Percentiles rank a stretch among this genome's conserved stretches.
These are phyloP conservation scores for Melikaiella ostensackeni DNA, from an alignment of 2,888 invertebrate genomes.

Conservation along the genomic window DNA sequence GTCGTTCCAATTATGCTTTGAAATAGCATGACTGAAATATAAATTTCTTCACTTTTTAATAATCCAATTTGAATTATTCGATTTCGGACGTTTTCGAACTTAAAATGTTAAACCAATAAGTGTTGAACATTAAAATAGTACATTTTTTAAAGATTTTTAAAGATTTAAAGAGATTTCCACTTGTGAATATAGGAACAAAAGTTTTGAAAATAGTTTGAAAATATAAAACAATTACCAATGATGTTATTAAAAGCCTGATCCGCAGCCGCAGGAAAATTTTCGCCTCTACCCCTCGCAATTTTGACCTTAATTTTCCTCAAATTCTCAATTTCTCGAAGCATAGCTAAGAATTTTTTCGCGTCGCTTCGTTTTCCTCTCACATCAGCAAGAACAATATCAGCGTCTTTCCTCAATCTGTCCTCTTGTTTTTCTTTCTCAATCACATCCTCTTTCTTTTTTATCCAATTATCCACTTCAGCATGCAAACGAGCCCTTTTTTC, in stretches of 20 bases:
- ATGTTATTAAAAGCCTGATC: slow-evolving; percentile 80
- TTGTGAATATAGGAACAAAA: too few relatives aligned
- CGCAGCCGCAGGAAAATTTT: slow-evolving; percentile 79
- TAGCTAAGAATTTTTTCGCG: slow-evolving; percentile 82
- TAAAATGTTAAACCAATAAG: too few relatives aligned
- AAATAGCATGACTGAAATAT: too few relatives aligned
- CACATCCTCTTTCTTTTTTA: slow-evolving; percentile 82
- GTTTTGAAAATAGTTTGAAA: too few relatives aligned
- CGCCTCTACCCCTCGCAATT: slow-evolving; percentile 82
- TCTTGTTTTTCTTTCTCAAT: slow-evolving; percentile 83
- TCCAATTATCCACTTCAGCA: slow-evolving; percentile 83
- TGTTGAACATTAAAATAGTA: too few relatives aligned
- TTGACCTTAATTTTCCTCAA: slow-evolving; percentile 82
- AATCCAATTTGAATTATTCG: too few relatives aligned
- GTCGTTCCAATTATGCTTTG: too few relatives aligned
- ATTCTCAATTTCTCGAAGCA: slow-evolving; percentile 83
- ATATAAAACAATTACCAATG: slow-evolving; percentile 78
- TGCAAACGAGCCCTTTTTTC: slow-evolving; percentile 79
- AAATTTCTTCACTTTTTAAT: too few relatives aligned
- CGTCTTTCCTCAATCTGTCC: slow-evolving; percentile 83
- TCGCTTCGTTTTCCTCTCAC: slow-evolving; percentile 85
- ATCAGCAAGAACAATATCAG: slow-evolving; percentile 84
- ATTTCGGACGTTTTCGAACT: too few relatives aligned
- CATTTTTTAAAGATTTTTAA: too few relatives aligned
- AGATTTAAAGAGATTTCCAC: too few relatives aligned